Conservation (phyloP, 1,140 invertebrate genomes). For the Whitmania pigra region DNA sequence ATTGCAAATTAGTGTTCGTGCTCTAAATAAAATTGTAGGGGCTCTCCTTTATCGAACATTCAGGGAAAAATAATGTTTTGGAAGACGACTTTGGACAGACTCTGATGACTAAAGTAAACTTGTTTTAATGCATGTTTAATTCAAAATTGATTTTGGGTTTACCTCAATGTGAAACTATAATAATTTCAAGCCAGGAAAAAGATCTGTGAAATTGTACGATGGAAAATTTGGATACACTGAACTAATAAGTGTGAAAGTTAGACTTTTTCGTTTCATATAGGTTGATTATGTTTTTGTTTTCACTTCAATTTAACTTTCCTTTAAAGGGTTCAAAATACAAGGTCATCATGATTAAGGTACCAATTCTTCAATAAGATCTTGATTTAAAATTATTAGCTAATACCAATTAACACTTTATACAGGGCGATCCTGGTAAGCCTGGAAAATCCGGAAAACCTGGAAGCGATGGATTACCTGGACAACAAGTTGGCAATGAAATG, state of each 20-base stretch:
- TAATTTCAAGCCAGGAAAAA: constrained; percentile 17
- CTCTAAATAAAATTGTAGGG: neutral
- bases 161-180: neutral
- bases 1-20: no score
- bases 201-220: constrained; percentile 22
- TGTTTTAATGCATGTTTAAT: no score
- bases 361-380: neutral
- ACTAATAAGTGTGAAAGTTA: constrained; percentile 23
- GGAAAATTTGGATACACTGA: constrained; percentile 22
- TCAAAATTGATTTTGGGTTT: neutral
- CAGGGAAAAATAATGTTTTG: neutral
- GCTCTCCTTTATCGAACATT: neutral
- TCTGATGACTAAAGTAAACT: neutral
- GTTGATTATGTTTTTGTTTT: neutral
- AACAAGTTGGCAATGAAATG: constrained; percentile 1
- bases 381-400: neutral
- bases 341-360: constrained; percentile 3
- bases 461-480: constrained; percentile 6
- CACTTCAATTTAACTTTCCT: neutral
- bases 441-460: constrained; percentile 4
- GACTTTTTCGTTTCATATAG: neutral
- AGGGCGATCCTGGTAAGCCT: constrained; percentile 1
- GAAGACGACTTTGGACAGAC: neutral
- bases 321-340: constrained; percentile 3
- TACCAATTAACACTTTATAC: neutral